Evolutionary conservation across 2,888 invertebrate species (phyloP), one percentile per base, ranked within the genome.

Genomic region (Lutraria lutraria): DNA sequence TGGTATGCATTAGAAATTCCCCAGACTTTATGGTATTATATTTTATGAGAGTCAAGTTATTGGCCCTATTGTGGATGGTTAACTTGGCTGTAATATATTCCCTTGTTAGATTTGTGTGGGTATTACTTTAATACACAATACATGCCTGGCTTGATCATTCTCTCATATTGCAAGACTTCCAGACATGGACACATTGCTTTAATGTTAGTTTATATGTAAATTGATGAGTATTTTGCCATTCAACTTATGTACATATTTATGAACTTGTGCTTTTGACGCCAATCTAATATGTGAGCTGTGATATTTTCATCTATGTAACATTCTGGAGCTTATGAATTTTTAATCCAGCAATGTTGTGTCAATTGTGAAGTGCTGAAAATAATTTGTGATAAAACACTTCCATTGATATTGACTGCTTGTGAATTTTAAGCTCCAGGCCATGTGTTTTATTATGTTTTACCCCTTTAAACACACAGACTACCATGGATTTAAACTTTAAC

Each of bases 191-290:
- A 25, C 63, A 68, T 25, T 68, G 12, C 63, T 68, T n/a, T 68
- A 12, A 68, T 25, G 25, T 25, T n/a, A 25, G 63, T 68, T 68
- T 68, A 25, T n/a, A n/a, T 68, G 63, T 68, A 68, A 68, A 25
- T 68, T 68, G 63, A 68, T 68, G n/a, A 8, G 25, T 13, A 21
- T 63, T 68, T 68, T 68, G 25, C 25, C 25, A n/a, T 68, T 68
- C n/a, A n/a, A n/a, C 25, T 68, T 68, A 68, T 68, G 63, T 68
- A 25, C 25, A 25, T 68, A 68, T 68, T n/a, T n/a, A 68, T 68
- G 63, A 10, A 68, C 63, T 68, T 68, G 25, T 25, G 43, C 43
- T 43, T 43, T 43, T 43, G 43, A 43, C 43, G 56, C 2, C 56
- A 16, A 16, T 19, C 56, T 16, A 16, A 56, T 56, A 19, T 56